These are phyloP conservation scores for Axinella damicornis DNA, from an alignment of 37 sponge, comb jelly and placozoan species.

Conservation along the genomic window DNA sequence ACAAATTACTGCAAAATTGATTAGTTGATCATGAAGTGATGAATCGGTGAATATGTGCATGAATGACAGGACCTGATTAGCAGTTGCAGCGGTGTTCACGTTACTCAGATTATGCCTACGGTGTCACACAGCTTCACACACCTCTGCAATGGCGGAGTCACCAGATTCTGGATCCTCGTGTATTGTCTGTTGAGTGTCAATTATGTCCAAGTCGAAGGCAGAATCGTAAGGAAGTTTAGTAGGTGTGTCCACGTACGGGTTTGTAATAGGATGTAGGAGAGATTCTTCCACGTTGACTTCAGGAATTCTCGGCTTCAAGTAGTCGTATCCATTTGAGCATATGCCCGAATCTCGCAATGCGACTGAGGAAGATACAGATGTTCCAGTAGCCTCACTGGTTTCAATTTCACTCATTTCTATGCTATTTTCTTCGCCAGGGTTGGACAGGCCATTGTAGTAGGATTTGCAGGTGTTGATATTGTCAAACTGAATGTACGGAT, in stretches of 20 bases:
- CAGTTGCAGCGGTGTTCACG: no score
- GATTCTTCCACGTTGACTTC: not conserved
- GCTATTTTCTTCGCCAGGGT: not conserved
- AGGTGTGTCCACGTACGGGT: conserved; percentile 61
- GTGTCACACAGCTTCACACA: no score
- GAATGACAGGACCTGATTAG: no score
- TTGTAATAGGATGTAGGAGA: conserved; percentile 1
- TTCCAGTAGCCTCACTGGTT: not conserved
- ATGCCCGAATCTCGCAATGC: not conserved
- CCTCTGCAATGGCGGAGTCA: no score
- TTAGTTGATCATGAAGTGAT: no score
- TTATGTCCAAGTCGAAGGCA: no score
- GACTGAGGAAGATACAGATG: no score
- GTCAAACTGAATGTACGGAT: conserved; percentile 45
- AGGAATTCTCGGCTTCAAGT: not conserved
- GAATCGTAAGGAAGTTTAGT: conserved; percentile 2
- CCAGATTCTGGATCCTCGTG: no score
- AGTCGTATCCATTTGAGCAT: conserved; percentile 13
- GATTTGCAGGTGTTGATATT: conserved; percentile 40
- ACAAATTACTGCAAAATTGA: no score
- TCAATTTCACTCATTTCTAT: not conserved
- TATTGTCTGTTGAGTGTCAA: no score
- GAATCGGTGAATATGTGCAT: no score
- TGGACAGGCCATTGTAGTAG: conserved; percentile 28
- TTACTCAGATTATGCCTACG: no score